Evolutionary conservation across 2,113 vertebrate species (phyloP).

Genomic region (sheep (Ovis aries)): DNA sequence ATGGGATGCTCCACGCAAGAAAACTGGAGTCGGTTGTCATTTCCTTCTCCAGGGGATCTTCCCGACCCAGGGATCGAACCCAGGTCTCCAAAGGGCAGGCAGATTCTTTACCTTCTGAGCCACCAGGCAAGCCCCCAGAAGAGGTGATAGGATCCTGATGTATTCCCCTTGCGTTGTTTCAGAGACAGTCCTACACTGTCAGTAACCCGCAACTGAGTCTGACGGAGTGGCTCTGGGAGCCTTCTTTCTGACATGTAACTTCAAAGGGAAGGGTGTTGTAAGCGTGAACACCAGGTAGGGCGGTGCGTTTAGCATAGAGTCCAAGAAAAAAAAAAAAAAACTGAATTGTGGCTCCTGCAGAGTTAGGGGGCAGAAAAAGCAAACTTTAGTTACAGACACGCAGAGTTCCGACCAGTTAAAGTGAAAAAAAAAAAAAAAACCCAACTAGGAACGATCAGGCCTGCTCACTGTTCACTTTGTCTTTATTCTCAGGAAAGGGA

Average conservation of each 20-base stretch:
- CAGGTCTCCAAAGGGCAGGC: not conserved
- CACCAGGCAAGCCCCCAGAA: not conserved
- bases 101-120: not conserved
- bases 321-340: not conserved
- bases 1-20: not conserved
- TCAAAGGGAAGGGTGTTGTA: not conserved
- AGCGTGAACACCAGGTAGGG: not conserved
- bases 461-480: not conserved
- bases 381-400: not conserved
- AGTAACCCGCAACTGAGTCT: not conserved
- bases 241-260: not conserved
- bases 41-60: not conserved
- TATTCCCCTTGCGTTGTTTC: not conserved
- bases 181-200: rapidly evolving
- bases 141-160: not conserved
- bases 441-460: not conserved
- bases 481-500: not conserved
- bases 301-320: not conserved
- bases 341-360: not conserved
- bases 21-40: not conserved
- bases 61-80: not conserved
- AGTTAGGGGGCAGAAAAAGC: not conserved
- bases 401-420: not conserved
- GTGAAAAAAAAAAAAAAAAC: not conserved
- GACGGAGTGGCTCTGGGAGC: not conserved